phyloP scores from a whole-genome alignment of 2,888 invertebrate genomes.

The Neocrepidodera transversa region DNA sequence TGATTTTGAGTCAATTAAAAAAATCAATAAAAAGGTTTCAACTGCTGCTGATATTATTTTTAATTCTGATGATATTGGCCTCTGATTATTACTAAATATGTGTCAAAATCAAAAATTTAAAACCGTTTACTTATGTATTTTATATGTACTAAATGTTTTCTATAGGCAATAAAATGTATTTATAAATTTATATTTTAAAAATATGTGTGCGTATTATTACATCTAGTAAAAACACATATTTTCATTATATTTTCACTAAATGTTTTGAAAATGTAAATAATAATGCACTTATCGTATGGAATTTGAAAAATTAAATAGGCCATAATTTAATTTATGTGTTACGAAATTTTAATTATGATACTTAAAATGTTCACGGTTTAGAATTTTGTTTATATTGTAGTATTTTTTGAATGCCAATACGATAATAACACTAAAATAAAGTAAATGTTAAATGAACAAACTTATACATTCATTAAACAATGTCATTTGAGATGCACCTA shows the following conservation, averaged over 20 bases:
- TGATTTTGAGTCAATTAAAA: too few species aligned
- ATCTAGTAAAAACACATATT: constrained; percentile 15
- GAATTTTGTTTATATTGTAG: neutral
- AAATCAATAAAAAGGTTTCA: too few species aligned
- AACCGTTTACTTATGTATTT: neutral
- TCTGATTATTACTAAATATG: neutral
- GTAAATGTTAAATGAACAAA: constrained; percentile 34
- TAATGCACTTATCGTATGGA: constrained; percentile 24
- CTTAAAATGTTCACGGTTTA: neutral
- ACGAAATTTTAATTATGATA: too few species aligned
- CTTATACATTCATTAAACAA: constrained; percentile 30
- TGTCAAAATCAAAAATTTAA: neutral
- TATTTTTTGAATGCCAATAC: constrained; percentile 6
- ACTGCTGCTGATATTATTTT: too few species aligned
- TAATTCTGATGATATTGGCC: too few species aligned
- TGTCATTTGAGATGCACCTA: constrained; percentile 39
- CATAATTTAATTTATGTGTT: neutral
- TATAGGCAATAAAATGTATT: constrained; percentile 30
- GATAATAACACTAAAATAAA: constrained; percentile 21
- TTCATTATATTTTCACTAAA: constrained; percentile 26
- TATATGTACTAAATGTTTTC: constrained; percentile 15
- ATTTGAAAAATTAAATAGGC: neutral
- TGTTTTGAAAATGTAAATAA: constrained; percentile 30
- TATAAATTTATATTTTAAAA: constrained; percentile 24
- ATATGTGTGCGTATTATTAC: constrained; percentile 21